Base-by-base conservation (phyloP, 2,888 invertebrate genomes). In the Dioctria rufipes region DNA sequence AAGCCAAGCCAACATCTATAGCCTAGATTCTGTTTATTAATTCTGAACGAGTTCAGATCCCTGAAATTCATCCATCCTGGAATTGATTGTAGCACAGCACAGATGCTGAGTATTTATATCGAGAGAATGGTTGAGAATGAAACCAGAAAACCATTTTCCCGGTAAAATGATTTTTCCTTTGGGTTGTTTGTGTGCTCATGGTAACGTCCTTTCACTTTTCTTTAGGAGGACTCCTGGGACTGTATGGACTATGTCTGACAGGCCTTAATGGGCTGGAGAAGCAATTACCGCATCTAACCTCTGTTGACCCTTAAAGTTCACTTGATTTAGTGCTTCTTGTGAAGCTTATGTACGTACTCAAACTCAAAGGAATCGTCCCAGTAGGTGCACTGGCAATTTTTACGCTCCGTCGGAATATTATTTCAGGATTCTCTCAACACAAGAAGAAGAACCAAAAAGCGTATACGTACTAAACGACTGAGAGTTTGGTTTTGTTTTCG, bases 221-320 rank as follows among this genome's bases (percentile, higher is more conserved):
- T 77, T 43, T 25, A 25, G 25, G 25, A 37, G 77, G 46, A 49
- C 25, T 77, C 77, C 77, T 46, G 25, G 63, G 77, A 77, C 25
- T 25, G 77, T 77, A 77, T 49, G 77, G 63, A 77, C 77, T 46
- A 61, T 49, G 77, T 77, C 77, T 77, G 77, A 77, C 77, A 77
- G 77, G 63, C 63, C 63, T 77, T 77, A 77, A 77, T 77, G 77
- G 77, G 63, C 61, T 63, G 77, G 77, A 77, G 77, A 77, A 77
- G 63, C 77, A 77, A 77, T 77, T 77, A 77, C 63, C 46, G 77
- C 77, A 77, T 77, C 77, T 63, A 77, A 77, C 77, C 77, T 77
- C 77, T 60, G 49, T 63, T 77, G 77, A 77, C 77, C 77, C 77
- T 63, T 61, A 77, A 77, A 73, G 73, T 58, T 77, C 77, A 77